These are phyloP conservation scores for Dynastes grantii DNA, from an alignment of 2,888 invertebrate genomes.

Conservation along the genomic window DNA sequence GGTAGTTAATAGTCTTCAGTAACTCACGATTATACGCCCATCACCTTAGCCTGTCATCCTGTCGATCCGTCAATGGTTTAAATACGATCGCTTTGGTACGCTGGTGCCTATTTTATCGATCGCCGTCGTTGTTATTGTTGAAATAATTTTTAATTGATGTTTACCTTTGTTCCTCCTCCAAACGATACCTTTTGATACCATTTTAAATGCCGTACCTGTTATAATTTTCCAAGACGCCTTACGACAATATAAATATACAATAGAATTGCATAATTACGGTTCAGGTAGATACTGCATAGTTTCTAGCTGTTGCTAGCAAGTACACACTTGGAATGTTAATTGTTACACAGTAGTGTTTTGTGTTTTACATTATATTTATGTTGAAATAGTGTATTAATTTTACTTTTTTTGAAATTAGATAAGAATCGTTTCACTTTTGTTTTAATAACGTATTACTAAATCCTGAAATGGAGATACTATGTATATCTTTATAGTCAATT, in stretches of 20 bases:
- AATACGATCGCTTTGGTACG: neutral
- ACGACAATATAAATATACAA: slow-evolving; percentile 17
- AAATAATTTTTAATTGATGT: slow-evolving; percentile 37
- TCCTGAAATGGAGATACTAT: too few species aligned
- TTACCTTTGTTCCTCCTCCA: slow-evolving; percentile 24
- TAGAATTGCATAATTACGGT: slow-evolving; percentile 11
- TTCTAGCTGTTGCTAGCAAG: neutral
- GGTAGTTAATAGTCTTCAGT: slow-evolving; percentile 19
- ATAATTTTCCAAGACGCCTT: neutral
- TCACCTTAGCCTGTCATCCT: neutral
- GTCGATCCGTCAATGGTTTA: neutral
- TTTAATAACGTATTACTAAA: too few species aligned
- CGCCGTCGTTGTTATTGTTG: slow-evolving; percentile 16
- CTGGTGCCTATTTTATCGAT: slow-evolving; percentile 4
- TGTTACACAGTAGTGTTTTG: neutral
- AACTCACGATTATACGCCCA: neutral
- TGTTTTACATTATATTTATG: too few species aligned
- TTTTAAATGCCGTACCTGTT: neutral
- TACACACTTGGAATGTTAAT: neutral
- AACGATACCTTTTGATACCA: neutral
- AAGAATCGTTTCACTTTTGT: too few species aligned
- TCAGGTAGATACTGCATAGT: neutral
- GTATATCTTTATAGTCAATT: too few species aligned
- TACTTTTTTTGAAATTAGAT: too few species aligned
- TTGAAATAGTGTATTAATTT: too few species aligned